A percentile compares a stretch with the other conserved stretches of the same genome.
phyloP scores from a whole-genome alignment of 2,113 vertebrate genomes.

The Eidolon helvum region DNA sequence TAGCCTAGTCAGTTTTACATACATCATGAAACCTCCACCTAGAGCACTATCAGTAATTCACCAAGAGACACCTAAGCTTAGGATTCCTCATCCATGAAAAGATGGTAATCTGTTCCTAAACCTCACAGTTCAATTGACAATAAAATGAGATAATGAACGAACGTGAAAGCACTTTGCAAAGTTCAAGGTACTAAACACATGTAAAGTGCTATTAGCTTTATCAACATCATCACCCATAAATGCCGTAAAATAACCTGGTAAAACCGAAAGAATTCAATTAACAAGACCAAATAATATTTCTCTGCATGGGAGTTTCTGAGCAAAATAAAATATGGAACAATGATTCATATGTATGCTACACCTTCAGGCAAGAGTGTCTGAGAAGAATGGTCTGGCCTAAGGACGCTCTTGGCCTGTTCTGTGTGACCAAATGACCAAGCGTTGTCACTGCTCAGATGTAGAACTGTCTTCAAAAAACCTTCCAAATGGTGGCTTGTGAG shows the following conservation, averaged over 20 bases:
- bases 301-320: neutral
- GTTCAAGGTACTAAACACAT: neutral
- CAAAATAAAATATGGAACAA: neutral
- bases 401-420: neutral
- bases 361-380: neutral
- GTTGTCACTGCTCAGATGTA: no score
- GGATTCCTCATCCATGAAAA: neutral
- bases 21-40: neutral
- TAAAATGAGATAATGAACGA: neutral
- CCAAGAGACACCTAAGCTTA: neutral
- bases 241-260: neutral
- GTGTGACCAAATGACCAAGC: neutral
- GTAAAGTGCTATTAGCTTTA: neutral
- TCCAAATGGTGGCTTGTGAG: neutral
- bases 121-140: neutral
- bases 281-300: neutral
- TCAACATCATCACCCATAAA: neutral
- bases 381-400: neutral
- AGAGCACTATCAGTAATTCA: fast-evolving
- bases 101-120: neutral
- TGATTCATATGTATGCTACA: neutral
- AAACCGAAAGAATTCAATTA: neutral
- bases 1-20: neutral
- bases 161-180: neutral
- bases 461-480: neutral